A percentile compares a stretch with the other conserved stretches of the same genome.
These are phyloP conservation scores for Euspilapteryx auroguttella DNA, from an alignment of 2,888 invertebrate genomes.

Conservation along the genomic window DNA sequence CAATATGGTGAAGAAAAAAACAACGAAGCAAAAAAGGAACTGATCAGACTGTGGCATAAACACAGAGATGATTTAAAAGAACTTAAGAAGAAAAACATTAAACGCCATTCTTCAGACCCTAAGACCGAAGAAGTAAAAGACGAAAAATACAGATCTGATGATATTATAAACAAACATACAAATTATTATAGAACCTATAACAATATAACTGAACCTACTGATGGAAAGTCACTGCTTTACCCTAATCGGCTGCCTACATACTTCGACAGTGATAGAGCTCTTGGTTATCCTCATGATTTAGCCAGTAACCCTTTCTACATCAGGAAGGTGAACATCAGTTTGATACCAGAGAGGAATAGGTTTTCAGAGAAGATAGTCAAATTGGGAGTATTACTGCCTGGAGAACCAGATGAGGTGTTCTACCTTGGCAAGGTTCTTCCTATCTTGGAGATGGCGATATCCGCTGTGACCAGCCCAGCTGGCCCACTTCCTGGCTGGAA, in stretches of 20 bases:
- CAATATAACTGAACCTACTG: no score
- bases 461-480: conserved; percentile 58
- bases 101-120: no score
- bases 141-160: conserved; percentile 20
- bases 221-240: no score
- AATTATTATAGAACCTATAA: no score
- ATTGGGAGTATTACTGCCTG: conserved; percentile 67
- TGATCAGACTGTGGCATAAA: conserved; percentile 19
- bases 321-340: conserved; percentile 38
- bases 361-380: conserved; percentile 53
- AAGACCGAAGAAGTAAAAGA: no score
- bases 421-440: conserved; percentile 69
- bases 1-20: conserved; percentile 13
- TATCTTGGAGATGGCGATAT: conserved; percentile 70
- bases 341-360: conserved; percentile 30
- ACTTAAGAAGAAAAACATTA: not conserved
- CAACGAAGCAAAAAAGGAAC: conserved; percentile 13
- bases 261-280: conserved; percentile 25
- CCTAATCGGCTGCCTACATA: no score
- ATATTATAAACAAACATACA: conserved; percentile 21
- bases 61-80: conserved; percentile 6
- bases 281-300: conserved; percentile 40
- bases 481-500: conserved; percentile 70
- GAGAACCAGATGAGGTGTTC: conserved; percentile 63
- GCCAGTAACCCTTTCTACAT: conserved; percentile 31